Conservation (phyloP, 2,113 vertebrate genomes). For the Eleginops maclovinus region DNA sequence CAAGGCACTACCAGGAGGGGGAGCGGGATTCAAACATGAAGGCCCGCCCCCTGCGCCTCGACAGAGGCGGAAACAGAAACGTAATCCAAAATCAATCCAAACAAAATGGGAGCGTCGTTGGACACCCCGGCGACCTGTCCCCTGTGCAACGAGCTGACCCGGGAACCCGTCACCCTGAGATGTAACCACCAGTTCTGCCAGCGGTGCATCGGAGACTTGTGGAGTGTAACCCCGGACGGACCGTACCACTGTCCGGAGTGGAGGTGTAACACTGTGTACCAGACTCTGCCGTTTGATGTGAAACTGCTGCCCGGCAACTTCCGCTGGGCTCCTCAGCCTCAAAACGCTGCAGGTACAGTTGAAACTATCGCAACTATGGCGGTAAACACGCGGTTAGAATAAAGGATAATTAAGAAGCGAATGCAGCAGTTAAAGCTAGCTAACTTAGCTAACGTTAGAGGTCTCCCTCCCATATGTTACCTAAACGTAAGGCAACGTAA, state of each 20-base stretch:
- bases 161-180: slow-evolving; percentile 63
- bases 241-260: slow-evolving; percentile 82
- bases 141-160: slow-evolving; percentile 66
- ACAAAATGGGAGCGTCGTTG: slow-evolving; percentile 74
- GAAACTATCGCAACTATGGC: not conserved
- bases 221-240: slow-evolving; percentile 70
- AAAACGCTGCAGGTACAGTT: slow-evolving; percentile 37
- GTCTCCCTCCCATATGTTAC: not conserved
- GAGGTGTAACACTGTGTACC: slow-evolving; percentile 73
- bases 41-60: slow-evolving; percentile 53
- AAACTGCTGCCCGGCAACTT: not conserved
- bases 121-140: slow-evolving; percentile 62
- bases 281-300: slow-evolving; percentile 68
- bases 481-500: not conserved
- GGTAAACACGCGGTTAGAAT: not conserved
- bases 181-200: slow-evolving; percentile 82
- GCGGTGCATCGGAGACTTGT: slow-evolving; percentile 80
- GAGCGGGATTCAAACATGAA: slow-evolving; percentile 63
- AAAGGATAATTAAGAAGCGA: not conserved
- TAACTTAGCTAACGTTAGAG: not conserved
- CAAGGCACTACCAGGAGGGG: too few species aligned
- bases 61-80: slow-evolving; percentile 15
- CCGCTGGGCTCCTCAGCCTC: not conserved
- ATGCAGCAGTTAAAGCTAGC: not conserved
- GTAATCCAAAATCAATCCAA: not conserved